Evolutionary conservation across 2,113 vertebrate genomes (phyloP), one percentile per base, ranked within the genome.

Genomic region (Tetrao urogallus): DNA sequence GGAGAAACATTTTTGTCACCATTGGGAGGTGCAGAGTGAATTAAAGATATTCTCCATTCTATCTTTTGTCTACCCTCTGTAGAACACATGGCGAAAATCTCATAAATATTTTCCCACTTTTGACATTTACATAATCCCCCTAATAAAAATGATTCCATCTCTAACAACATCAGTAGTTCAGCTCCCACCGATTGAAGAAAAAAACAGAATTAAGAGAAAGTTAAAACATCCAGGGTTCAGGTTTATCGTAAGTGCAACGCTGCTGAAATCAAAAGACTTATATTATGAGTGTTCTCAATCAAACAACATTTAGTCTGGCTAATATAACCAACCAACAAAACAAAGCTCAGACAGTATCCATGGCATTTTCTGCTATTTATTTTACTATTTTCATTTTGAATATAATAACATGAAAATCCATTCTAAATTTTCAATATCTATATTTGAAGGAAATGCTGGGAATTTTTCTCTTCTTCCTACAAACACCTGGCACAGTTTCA

Each of bases 361-460:
- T 32, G 11, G 8, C 11, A 64, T 80, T 63, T 66, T 36, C 61
- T 93, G 28, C 25, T 83, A 63, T 79, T 89, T 77, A 63, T 72
- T 88, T 88, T 57, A 54, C 21, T 56, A 17, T 88, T 84, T 90
- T 65, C 25, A 69, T 83, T 85, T 93, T 64, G 40, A 16, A 79
- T 58, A 66, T 85, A 92, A 76, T 28, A 60, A 24, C 8, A 52
- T 10, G n/a, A 82, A 82, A 82, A 57, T 16, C 30, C 25, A 32
- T 65, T 90, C 75, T 88, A 64, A 80, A 22, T 73, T 52, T 85
- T 88, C 66, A 80, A 28, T 73, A 48, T 85, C 85, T 93, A 60
- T 32, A 78, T 80, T 56, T 75, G 32, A 90, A 86, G 56, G 8
- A 92, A 89, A 74, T 42, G 18, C 6, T 45, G 3, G 1, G 13